Percentiles rank a stretch among this genome's conserved stretches.
These are phyloP conservation scores for Mobula hypostoma DNA, from an alignment of 2,113 vertebrate genomes.

Conservation along the genomic window DNA sequence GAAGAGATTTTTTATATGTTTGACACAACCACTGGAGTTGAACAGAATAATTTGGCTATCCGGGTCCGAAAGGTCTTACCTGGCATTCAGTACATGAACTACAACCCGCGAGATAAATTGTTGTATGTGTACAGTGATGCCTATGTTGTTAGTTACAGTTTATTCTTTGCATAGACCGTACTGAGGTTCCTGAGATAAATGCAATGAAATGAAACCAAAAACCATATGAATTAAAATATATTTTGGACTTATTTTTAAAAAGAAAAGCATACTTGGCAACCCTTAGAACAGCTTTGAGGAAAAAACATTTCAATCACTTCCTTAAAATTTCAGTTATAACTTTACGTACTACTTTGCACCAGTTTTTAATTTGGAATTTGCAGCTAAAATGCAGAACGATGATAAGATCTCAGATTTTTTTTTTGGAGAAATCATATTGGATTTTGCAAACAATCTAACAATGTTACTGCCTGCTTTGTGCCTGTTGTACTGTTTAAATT, in stretches of 20 bases:
- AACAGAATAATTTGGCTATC: conserved; percentile 52
- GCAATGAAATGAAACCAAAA: background rate
- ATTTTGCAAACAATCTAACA: background rate
- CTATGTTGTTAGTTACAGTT: conserved; percentile 49
- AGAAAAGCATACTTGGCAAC: background rate
- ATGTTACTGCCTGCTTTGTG: background rate
- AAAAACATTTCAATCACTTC: background rate
- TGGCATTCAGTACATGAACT: conserved; percentile 56
- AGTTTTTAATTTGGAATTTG: background rate
- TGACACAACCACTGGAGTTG: conserved; percentile 49
- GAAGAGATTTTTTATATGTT: conserved; percentile 64
- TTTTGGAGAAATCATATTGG: background rate
- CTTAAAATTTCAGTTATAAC: background rate
- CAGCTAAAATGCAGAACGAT: background rate
- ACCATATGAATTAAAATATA: background rate
- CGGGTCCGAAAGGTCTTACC: conserved; percentile 52
- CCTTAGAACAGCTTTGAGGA: background rate
- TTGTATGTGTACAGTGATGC: conserved; percentile 52
- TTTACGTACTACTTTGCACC: background rate
- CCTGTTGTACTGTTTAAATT: background rate
- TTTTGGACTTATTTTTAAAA: background rate
- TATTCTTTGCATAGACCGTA: conserved; percentile 42
- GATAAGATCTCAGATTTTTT: background rate
- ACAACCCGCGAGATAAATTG: conserved; percentile 56
- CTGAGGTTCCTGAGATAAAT: background rate